These are phyloP conservation scores for Lasioglossum oenotherae DNA, from an alignment of 2,888 invertebrate genomes.

Conservation along the genomic window DNA sequence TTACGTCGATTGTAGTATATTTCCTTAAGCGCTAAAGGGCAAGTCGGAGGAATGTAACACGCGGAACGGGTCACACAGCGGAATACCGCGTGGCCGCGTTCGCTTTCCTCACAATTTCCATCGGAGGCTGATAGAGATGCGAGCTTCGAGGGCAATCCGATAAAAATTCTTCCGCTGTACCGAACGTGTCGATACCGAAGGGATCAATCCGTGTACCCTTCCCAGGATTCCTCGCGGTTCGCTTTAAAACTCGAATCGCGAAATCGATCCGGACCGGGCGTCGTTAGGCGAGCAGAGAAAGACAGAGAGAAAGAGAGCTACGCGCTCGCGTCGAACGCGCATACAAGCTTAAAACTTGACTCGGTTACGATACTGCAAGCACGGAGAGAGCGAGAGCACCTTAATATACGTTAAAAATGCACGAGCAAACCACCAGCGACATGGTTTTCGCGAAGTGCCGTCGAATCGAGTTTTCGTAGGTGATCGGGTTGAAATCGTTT, in stretches of 20 bases:
- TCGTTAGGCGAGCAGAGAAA: neutral
- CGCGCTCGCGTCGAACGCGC: neutral
- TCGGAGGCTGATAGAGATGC: neutral
- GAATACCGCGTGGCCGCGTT: neutral
- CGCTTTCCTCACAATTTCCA: neutral
- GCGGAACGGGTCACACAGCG: neutral
- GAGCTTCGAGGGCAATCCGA: neutral
- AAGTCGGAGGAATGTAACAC: neutral
- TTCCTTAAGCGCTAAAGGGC: neutral
- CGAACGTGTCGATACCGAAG: neutral
- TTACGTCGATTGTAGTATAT: neutral
- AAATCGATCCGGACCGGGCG: constrained; percentile 2
- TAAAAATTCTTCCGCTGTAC: neutral
- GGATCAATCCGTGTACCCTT: neutral
- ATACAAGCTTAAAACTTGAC: neutral
- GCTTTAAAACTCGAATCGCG: neutral
- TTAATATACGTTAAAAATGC: neutral
- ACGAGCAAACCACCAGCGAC: neutral
- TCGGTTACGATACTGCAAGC: neutral
- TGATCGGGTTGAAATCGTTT: neutral
- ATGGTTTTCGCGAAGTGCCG: neutral
- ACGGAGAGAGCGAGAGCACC: neutral
- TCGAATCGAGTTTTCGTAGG: neutral
- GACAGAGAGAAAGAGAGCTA: neutral
- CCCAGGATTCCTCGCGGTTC: neutral